Base-by-base conservation (phyloP, 2,888 invertebrate genomes). In the Cecidostiba fungosa region DNA sequence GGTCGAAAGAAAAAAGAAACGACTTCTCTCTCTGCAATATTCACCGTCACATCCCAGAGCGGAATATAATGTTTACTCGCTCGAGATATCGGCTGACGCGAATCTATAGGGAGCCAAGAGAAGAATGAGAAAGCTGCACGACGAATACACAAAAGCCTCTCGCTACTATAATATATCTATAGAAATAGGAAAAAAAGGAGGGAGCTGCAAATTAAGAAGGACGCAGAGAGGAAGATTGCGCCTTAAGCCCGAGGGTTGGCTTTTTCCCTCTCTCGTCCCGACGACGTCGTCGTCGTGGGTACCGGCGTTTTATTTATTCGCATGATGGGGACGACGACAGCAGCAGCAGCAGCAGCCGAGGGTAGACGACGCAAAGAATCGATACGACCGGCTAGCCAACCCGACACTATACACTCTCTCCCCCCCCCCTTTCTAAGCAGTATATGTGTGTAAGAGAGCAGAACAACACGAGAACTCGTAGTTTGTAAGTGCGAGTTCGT, bases 301-400 rank as follows among this genome's bases (percentile, higher is more conserved):
- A 72, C 81, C 69, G 74, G 4, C 87, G 87, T 88, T 89, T 89
- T 89, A 88, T 89, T 88, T 84, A 86, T 83, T 86, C 87, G 86
- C 88, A 80, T 54, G 81, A 77, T 39, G 77, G 87, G 74, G 87
- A 88, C 78, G 81, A 43, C 19, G 16, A 50, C 32, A 36, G n/a
- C 23, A 43, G 14, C 47, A 66, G 66, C 77, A 72, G n/a, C 2
- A 43, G 66, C 12, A 23, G 74, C 39, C 66, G n/a, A 23, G 79
- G 79, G 77, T 70, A 39, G 76, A 70, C 50, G 59, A 29, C 29
- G 66, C 39, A 14, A 26, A 39, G 59, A 73, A 81, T 80, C 85
- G 77, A 85, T 80, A 76, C 26, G 70, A 69, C 79, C 78, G 78
- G 72, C 77, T 47, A 59, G 39, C 43, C 83, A 47, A 32, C 66